Conservation (phyloP, 2,113 vertebrate species). For the Muscicapa adusta region DNA sequence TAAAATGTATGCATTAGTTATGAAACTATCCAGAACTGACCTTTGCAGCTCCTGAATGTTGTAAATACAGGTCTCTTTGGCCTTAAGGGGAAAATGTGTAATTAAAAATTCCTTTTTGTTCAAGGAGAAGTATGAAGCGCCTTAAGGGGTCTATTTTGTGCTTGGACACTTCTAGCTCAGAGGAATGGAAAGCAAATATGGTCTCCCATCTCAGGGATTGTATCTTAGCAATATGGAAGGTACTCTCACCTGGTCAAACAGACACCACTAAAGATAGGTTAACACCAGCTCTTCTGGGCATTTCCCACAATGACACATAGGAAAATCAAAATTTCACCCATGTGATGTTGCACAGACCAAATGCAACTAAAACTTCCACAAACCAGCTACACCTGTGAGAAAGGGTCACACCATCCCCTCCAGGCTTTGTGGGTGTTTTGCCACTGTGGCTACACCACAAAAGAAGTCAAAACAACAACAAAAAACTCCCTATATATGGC, state of each 20-base stretch:
- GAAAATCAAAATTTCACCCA: neutral
- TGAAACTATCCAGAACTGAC: neutral
- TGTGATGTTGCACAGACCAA: neutral
- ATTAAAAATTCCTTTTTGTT: neutral
- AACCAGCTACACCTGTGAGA: neutral
- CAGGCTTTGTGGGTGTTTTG: neutral
- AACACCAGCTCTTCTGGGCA: neutral
- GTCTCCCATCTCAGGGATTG: neutral
- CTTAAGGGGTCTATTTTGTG: neutral
- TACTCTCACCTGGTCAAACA: neutral
- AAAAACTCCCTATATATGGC: rapidly evolving
- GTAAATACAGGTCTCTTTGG: neutral
- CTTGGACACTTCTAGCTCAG: neutral
- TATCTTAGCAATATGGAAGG: neutral
- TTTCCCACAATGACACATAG: neutral
- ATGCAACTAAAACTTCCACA: neutral
- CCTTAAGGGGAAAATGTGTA: neutral
- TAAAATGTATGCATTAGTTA: neutral
- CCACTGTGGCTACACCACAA: neutral
- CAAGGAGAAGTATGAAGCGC: neutral
- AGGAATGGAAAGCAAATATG: neutral
- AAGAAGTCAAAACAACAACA: neutral
- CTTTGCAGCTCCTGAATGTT: neutral
- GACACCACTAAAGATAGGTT: neutral
- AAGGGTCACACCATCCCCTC: neutral